Base-by-base conservation (phyloP, 2,113 vertebrate genomes). In the Empidonax alnorum region DNA sequence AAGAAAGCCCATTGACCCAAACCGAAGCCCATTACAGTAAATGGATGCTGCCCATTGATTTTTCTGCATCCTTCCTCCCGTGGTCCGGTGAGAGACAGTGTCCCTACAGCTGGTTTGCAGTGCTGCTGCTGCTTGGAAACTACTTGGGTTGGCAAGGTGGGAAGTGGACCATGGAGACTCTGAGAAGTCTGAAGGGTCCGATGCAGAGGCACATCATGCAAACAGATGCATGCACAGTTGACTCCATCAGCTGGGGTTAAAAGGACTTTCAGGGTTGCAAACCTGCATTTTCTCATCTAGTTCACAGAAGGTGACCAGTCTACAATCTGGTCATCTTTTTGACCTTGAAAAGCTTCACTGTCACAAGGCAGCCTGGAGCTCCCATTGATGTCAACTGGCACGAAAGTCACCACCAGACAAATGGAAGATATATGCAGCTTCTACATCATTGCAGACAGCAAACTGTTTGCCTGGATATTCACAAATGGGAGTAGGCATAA, bases 11-110 rank as follows among this genome's bases (percentile, higher is more conserved):
- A 52, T 47, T 91, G 93, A 94, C 89, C 89, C 87, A 94, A 76
- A 79, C 49, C 47, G 62, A 94, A 97, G 93, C 53, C 81, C 89
- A 83, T 95, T 93, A 87, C 81, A 76, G 94, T 69, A 95, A 96
- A 76, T 67, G 78, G 87, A 87, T 5, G 3, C 62, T 94, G 59
- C 50, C 50, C 37, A 55, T 95, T 76, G 81, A 90, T 87, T 85
- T 90, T 14, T 1, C 47, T 49, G 35, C 13, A 8, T 75, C 78
- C 87, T 95, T 94, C 74, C 74, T 94, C 63, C 71, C 0, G 0
- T 31, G 37, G 71, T 44, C 47, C 9, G 9, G 16, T 27, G 44
- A 89, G 78, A 73, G 22, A 37, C 1, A 0, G 42, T 0, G 0
- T 49, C 77, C 61, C 85, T 44, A 6, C 9, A 4, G 46, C 61